Conservation (phyloP, 2,797 vertebrate genomes). For the Darevskia mixta region DNA sequence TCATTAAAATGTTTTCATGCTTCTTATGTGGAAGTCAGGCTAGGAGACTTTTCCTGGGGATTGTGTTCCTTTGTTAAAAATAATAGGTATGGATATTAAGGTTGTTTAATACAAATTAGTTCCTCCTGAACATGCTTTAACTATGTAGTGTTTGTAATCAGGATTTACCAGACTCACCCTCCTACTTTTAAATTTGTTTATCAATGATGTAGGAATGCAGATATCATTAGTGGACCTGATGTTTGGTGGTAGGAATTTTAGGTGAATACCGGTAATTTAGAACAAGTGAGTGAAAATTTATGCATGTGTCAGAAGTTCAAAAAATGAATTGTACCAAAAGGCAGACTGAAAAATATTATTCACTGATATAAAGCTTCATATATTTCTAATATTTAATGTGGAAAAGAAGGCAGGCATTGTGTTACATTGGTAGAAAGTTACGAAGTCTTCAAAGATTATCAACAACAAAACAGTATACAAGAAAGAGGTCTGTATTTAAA, state of each 20-base stretch:
- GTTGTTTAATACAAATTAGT: not conserved
- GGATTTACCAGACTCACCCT: not conserved
- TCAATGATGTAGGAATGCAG: not conserved
- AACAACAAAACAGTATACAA: too few species aligned
- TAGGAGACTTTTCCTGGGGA: not conserved
- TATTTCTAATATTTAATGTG: not conserved
- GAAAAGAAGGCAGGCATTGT: not conserved
- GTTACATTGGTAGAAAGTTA: not conserved
- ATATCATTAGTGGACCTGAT: not conserved
- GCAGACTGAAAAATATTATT: not conserved
- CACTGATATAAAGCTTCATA: not conserved
- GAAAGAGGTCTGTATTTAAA: not conserved
- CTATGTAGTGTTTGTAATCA: not conserved
- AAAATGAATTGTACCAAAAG: not conserved
- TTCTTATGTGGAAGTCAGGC: not conserved
- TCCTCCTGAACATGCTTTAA: not conserved
- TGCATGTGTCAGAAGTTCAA: not conserved
- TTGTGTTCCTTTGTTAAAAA: not conserved
- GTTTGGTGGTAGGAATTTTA: not conserved
- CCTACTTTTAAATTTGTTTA: not conserved
- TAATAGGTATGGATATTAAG: not conserved
- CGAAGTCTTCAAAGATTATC: not conserved
- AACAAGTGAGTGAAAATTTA: not conserved
- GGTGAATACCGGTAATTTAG: not conserved
- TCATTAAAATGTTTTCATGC: not conserved